phyloP scores from a whole-genome alignment of 2,113 vertebrate genomes.

The Myotis yumanensis region DNA sequence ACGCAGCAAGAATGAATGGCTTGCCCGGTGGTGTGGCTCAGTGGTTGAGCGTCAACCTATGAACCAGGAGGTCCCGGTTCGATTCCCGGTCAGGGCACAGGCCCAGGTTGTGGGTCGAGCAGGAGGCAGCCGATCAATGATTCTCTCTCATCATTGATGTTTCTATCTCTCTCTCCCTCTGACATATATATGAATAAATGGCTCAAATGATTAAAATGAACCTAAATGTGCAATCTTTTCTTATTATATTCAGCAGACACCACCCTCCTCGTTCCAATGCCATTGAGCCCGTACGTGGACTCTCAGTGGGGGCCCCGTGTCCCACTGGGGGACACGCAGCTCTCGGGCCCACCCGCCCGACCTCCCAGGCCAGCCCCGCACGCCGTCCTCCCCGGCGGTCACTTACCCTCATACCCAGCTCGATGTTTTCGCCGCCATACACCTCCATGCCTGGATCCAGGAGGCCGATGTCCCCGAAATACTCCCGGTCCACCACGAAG shows the following conservation, averaged over 20 bases:
- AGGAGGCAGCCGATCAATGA: too few relatives aligned
- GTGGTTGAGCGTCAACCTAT: too few relatives aligned
- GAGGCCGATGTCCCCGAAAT: constrained; percentile 96
- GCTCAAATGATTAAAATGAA: too few relatives aligned
- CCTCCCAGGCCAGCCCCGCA: not conserved
- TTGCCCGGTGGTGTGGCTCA: too few relatives aligned
- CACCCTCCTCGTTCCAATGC: accelerated
- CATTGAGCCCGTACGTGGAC: accelerated
- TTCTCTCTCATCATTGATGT: too few relatives aligned
- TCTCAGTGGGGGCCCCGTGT: not conserved
- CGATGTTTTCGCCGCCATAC: constrained; percentile 98
- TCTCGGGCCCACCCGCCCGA: not conserved
- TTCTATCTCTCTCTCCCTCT: too few relatives aligned
- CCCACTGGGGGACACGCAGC: not conserved
- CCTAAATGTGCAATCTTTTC: too few relatives aligned
- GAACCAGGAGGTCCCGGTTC: too few relatives aligned
- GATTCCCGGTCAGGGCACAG: too few relatives aligned
- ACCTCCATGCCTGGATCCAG: constrained; percentile 99
- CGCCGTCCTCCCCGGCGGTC: too few relatives aligned
- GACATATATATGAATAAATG: too few relatives aligned
- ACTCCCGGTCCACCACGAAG: constrained; percentile 95
- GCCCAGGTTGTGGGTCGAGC: too few relatives aligned
- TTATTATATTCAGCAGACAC: accelerated
- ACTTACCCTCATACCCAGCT: constrained; percentile 97
- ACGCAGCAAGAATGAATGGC: accelerated